Conservation (phyloP, 2,113 vertebrate genomes). For the Pygoscelis adeliae region DNA sequence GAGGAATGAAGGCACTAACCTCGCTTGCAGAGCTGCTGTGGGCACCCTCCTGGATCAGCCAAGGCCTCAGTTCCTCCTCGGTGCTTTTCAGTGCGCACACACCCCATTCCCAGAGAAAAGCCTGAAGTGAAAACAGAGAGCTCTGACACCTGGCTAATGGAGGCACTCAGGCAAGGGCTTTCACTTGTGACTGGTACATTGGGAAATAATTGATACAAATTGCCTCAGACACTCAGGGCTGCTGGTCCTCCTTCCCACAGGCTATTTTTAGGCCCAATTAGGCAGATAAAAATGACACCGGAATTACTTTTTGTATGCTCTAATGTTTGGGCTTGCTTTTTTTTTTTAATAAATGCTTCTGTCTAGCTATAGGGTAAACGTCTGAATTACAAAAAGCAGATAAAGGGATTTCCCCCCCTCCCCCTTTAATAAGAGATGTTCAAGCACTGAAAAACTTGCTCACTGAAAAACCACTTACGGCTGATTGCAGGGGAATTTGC, state of each 20-base stretch:
- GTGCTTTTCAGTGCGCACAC: background rate
- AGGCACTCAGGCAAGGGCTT: background rate
- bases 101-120: background rate
- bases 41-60: background rate
- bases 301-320: background rate
- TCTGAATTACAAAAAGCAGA: background rate
- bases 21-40: background rate
- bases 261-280: slow-evolving; percentile 17
- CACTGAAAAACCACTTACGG: background rate
- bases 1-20: background rate
- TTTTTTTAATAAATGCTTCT: background rate
- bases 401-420: background rate
- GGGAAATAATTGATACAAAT: slow-evolving; percentile 45
- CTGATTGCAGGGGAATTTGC: slow-evolving; percentile 2
- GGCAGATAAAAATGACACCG: background rate
- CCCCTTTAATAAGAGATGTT: background rate
- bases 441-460: background rate
- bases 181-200: background rate
- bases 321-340: background rate
- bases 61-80: background rate
- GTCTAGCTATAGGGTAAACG: background rate
- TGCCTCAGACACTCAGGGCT: background rate
- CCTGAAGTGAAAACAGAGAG: background rate
- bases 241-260: background rate
- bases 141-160: background rate